Percentiles rank a stretch among this genome's conserved stretches.
Conservation (phyloP, 1,140 invertebrate genomes). For the Holcopasites calliopsidis region DNA sequence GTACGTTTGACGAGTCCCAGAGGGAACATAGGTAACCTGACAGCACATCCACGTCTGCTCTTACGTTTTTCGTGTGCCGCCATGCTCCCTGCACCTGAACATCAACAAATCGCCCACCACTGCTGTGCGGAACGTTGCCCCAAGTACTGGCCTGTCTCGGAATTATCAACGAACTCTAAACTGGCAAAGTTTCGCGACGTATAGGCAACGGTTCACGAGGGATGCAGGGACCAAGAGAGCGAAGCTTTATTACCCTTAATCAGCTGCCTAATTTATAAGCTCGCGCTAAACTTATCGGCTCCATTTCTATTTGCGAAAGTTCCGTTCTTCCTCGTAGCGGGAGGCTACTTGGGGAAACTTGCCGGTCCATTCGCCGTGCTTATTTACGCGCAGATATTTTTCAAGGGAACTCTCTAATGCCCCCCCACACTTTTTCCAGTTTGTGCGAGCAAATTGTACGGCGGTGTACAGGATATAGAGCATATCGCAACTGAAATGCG, state of each 20-base stretch:
- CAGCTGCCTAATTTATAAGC: constrained; percentile 1
- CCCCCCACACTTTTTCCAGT: not conserved
- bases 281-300: constrained; percentile 11
- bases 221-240: not conserved
- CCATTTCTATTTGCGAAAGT: not conserved
- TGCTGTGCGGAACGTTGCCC: no score
- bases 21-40: constrained; percentile 70
- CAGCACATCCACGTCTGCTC: constrained; percentile 63
- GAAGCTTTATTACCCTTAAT: constrained; percentile 1
- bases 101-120: not conserved
- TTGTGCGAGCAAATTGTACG: no score
- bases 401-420: not conserved
- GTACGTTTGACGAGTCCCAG: constrained; percentile 69
- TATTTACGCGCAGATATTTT: not conserved
- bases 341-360: not conserved
- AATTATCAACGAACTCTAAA: not conserved
- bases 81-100: constrained; percentile 17
- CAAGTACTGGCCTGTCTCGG: not conserved
- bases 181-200: not conserved
- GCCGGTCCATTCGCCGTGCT: not conserved
- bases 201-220: not conserved
- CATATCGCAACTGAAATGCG: no score
- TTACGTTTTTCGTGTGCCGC: constrained; percentile 19
- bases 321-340: not conserved
- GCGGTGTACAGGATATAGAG: no score